Base-by-base conservation (phyloP, 2,888 invertebrate genomes). In the Chalcosyrphus nemorum region DNA sequence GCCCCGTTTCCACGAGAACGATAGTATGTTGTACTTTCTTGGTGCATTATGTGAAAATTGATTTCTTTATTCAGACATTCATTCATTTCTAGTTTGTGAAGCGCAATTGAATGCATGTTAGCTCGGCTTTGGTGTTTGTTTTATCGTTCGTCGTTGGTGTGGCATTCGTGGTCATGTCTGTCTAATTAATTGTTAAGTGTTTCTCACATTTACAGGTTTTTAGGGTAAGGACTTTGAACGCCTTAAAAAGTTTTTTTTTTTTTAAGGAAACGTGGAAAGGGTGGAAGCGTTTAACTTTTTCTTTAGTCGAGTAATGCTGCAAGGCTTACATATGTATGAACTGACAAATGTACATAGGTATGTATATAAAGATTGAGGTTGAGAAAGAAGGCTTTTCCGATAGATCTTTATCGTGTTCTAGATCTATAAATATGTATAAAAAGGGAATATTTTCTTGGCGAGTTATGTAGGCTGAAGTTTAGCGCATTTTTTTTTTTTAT, bases 41-140 rank as follows among this genome's bases (percentile, higher is more conserved):
- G 68, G 78, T 61, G 82, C 82, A 84, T 84, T 78, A 63, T 84
- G 80, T 70, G 50, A 56, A 80, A 74, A 84, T 80, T 80, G 78
- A 84, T 84, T 84, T 63, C 74, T 65, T 70, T 61, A 63, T 74
- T 32, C 77, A 35, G 35, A 65, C 71, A 61, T 68, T 68, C 66
- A 72, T 63, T 78, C 54, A 43, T n/a, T 57, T 80, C 19, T 63
- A 71, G 50, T 27, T 41, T 45, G 38, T 13, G 11, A 29, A 9
- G 68, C 11, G 27, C 41, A 56, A 63, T 81, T 76, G 56, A 63
- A 57, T 65, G 77, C 47, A 57, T 43, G 76, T 35, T 50, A 71
- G 77, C 15, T 21, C 50, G 13, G 15, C n/a, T 43, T 63, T 65
- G 52, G 71, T 61, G 65, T 78, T 78, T 78, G 47, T 54, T 50